These are phyloP conservation scores for Crypturellus undulatus DNA, from an alignment of 2,113 vertebrate genomes.

Conservation along the genomic window DNA sequence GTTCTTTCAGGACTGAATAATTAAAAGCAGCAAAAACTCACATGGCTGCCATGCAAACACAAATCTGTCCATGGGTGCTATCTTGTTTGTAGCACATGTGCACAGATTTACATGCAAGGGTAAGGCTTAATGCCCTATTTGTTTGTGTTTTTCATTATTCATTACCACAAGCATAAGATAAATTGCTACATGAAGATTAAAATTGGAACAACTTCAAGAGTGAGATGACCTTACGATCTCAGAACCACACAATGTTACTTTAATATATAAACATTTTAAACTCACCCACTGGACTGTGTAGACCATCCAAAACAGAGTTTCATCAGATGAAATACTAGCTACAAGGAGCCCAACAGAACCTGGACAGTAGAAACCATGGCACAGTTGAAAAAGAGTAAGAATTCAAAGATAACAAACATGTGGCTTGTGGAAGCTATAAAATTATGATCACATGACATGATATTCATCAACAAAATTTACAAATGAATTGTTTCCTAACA, in stretches of 20 bases:
- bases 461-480: background rate
- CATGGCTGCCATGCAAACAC: slow-evolving; percentile 51
- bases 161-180: background rate
- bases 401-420: background rate
- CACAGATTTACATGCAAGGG: slow-evolving; percentile 65
- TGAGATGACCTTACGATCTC: background rate
- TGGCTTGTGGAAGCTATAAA: background rate
- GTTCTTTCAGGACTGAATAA: slow-evolving; percentile 60
- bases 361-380: background rate
- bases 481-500: background rate
- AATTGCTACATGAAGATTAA: background rate
- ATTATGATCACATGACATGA: background rate
- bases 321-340: background rate
- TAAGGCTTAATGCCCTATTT: slow-evolving; percentile 53
- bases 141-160: slow-evolving; percentile 28
- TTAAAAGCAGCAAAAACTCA: slow-evolving; percentile 45
- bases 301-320: background rate
- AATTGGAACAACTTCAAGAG: background rate
- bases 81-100: slow-evolving; percentile 72
- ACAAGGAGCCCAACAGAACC: background rate
- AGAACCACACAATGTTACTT: background rate
- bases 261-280: background rate
- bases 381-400: background rate
- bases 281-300: background rate
- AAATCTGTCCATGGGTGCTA: slow-evolving; percentile 61